These are phyloP conservation scores for Leiothrix lutea DNA, from an alignment of 2,113 vertebrate species.

Conservation along the genomic window DNA sequence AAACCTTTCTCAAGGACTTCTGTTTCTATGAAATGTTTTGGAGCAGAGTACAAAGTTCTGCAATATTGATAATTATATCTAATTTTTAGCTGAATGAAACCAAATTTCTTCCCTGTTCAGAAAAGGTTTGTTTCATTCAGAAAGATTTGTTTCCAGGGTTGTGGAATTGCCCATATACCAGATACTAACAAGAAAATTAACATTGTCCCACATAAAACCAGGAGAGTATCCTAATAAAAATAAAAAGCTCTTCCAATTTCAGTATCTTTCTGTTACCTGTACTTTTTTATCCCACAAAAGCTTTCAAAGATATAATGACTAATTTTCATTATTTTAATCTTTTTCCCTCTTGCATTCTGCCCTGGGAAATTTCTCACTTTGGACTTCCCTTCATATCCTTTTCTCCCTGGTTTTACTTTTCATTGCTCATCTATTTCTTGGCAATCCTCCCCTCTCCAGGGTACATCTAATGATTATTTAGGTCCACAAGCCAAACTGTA, in stretches of 20 bases:
- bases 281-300: not conserved
- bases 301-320: not conserved
- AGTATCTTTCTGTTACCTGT: not conserved
- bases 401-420: not conserved
- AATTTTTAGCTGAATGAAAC: not conserved
- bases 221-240: not conserved
- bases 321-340: not conserved
- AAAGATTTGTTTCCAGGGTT: not conserved
- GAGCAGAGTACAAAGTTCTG: not conserved
- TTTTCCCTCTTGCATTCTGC: not conserved
- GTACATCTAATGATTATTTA: not conserved
- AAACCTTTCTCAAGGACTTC: not conserved
- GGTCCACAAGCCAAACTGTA: not conserved
- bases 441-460: not conserved
- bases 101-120: not conserved
- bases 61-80: not conserved
- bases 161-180: not conserved
- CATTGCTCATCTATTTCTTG: not conserved
- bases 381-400: not conserved
- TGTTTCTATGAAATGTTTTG: not conserved
- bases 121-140: no score
- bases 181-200: not conserved
- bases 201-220: not conserved
- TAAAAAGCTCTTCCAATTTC: not conserved
- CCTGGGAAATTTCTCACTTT: not conserved